A percentile compares a stretch with the other conserved stretches of the same genome.
Evolutionary conservation across 2,888 invertebrate species (phyloP).

Genomic region (Torymus aiolomorphi): DNA sequence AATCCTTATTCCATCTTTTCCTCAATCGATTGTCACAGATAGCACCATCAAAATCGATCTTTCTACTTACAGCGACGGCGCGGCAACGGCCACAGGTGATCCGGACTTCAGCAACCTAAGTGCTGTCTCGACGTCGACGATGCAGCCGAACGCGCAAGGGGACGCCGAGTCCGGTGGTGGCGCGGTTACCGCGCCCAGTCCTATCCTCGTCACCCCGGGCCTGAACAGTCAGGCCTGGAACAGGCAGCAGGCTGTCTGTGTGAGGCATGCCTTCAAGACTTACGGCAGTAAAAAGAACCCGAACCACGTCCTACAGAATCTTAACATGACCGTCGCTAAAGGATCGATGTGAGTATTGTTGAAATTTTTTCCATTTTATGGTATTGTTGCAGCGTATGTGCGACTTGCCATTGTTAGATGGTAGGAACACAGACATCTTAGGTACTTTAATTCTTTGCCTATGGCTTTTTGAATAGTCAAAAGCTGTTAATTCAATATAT

Average conservation of each 20-base stretch:
- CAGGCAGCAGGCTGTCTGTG: constrained; percentile 90
- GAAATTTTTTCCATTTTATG: too few relatives aligned
- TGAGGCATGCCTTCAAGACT: constrained; percentile 91
- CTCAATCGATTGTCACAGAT: too few relatives aligned
- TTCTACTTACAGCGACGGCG: constrained; percentile 71
- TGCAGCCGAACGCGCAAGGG: constrained; percentile 64
- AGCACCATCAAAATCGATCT: too few relatives aligned
- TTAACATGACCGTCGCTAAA: constrained; percentile 95
- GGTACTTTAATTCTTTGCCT: too few relatives aligned
- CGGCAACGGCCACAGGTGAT: constrained; percentile 73
- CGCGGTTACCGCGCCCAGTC: constrained; percentile 44
- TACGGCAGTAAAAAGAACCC: constrained; percentile 92
- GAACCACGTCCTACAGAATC: constrained; percentile 90
- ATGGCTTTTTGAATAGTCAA: too few relatives aligned
- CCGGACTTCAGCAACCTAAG: constrained; percentile 62
- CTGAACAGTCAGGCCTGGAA: constrained; percentile 77
- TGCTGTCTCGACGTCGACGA: constrained; percentile 15
- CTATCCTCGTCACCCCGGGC: constrained; percentile 71
- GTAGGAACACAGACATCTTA: too few relatives aligned
- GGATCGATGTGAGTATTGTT: constrained; percentile 91
- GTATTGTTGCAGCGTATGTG: too few relatives aligned
- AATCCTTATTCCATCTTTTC: too few relatives aligned
- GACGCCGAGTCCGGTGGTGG: constrained; percentile 57
- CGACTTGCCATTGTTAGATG: too few relatives aligned
- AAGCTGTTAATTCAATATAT: too few relatives aligned